Conservation (phyloP, 2,113 vertebrate genomes). For the Lichenostomus cassidix region DNA sequence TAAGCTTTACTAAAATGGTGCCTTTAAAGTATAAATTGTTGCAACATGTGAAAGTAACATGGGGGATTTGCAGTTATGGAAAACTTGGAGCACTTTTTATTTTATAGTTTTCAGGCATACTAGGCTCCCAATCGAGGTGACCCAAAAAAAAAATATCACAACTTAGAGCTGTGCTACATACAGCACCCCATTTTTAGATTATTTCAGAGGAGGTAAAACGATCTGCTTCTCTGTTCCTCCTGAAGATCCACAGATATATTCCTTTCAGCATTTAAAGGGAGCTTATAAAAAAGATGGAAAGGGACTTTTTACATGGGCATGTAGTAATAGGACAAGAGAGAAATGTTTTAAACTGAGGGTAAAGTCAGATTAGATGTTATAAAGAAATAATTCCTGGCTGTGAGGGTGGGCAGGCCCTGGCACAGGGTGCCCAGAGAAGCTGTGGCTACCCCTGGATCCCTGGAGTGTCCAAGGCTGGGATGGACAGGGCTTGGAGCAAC, state of each 20-base stretch:
- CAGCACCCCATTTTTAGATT: background rate
- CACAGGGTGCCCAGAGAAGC: background rate
- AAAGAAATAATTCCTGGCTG: background rate
- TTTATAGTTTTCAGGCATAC: background rate
- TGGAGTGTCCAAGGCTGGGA: background rate
- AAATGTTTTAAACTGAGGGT: background rate
- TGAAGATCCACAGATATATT: background rate
- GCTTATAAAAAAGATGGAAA: background rate
- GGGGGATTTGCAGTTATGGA: background rate
- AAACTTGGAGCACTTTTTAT: background rate
- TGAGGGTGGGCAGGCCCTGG: background rate
- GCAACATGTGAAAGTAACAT: background rate
- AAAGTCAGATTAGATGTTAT: background rate
- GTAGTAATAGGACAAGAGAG: background rate
- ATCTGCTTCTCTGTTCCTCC: background rate
- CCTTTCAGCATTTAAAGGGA: background rate
- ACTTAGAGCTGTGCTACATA: background rate
- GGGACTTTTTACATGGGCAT: background rate
- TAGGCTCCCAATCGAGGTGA: background rate
- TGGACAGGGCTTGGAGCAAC: background rate
- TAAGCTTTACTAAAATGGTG: background rate
- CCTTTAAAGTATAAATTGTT: constrained; percentile 1
- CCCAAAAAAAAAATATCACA: background rate
- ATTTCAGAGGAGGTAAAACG: background rate
- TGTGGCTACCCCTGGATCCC: background rate